phyloP scores from a whole-genome alignment of 2,888 invertebrate genomes.

The Drosophila testacea region DNA sequence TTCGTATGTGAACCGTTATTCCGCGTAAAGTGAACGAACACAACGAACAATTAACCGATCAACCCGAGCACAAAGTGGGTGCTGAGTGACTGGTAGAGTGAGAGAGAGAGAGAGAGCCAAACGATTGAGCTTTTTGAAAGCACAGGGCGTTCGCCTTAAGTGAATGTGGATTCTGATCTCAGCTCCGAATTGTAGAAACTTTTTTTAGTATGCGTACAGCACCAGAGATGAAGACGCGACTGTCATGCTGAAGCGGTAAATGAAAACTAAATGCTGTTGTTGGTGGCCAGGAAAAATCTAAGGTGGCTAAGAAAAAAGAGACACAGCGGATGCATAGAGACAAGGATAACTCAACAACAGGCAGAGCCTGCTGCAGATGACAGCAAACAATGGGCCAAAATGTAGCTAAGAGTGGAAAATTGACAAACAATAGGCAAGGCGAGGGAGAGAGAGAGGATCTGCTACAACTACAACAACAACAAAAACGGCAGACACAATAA shows the following conservation, averaged over 20 bases:
- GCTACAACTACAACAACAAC: slow-evolving; percentile 9
- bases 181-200: slow-evolving; percentile 3
- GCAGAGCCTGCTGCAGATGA: slow-evolving; percentile 71
- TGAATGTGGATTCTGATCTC: slow-evolving; percentile 12
- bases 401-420: slow-evolving; percentile 17
- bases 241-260: slow-evolving; percentile 60
- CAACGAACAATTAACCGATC: slow-evolving; percentile 2
- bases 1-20: slow-evolving; percentile 38
- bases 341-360: slow-evolving; percentile 20
- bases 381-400: slow-evolving; percentile 65
- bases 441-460: slow-evolving; percentile 46
- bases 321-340: slow-evolving; percentile 35
- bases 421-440: slow-evolving; percentile 55
- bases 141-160: slow-evolving; percentile 19
- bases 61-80: slow-evolving; percentile 6
- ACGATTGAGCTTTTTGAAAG: slow-evolving; percentile 34
- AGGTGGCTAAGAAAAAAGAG: slow-evolving; percentile 31
- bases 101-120: not conserved
- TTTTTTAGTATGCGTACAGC: slow-evolving; percentile 12
- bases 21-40: slow-evolving; percentile 6
- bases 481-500: slow-evolving; percentile 23
- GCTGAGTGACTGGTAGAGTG: not conserved
- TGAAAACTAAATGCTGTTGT: slow-evolving; percentile 53
- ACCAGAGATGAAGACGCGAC: slow-evolving; percentile 39
- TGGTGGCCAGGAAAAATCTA: slow-evolving; percentile 52